Percentiles rank a stretch among this genome's conserved stretches.
phyloP scores from a whole-genome alignment of 2,888 invertebrate species.

The Drosophila glabriapex region DNA sequence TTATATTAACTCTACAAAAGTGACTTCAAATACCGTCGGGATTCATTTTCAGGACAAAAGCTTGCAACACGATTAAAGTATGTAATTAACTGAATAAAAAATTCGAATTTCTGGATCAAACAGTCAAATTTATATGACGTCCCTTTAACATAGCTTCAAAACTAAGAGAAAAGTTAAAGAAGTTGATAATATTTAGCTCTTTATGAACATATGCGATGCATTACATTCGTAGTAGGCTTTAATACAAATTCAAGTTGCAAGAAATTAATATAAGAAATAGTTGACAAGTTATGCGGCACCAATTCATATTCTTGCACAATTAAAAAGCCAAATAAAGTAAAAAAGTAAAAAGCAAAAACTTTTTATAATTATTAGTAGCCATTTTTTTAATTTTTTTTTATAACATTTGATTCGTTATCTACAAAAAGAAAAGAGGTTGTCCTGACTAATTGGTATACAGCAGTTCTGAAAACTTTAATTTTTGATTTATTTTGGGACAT shows the following conservation, averaged over 20 bases:
- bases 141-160: not conserved
- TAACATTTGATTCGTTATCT: not conserved
- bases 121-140: too few species aligned
- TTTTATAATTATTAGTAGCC: not conserved
- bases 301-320: too few species aligned
- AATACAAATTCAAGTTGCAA: not conserved
- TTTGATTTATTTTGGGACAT: not conserved
- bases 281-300: not conserved
- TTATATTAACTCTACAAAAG: not conserved
- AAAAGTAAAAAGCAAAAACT: not conserved
- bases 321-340: too few species aligned
- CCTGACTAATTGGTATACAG: not conserved
- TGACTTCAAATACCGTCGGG: not conserved
- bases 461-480: not conserved
- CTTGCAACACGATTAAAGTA: not conserved
- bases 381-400: not conserved
- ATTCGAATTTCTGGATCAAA: too few species aligned
- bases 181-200: not conserved
- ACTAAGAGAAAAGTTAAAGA: not conserved
- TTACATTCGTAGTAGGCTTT: not conserved
- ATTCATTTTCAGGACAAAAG: not conserved
- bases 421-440: not conserved
- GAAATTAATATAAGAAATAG: rapidly evolving
- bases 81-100: too few species aligned
- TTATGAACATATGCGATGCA: not conserved